A percentile compares a stretch with the other conserved stretches of the same genome.
These are phyloP conservation scores for Hirtodrosophila duncani DNA, from an alignment of 2,888 invertebrate species.

Conservation along the genomic window DNA sequence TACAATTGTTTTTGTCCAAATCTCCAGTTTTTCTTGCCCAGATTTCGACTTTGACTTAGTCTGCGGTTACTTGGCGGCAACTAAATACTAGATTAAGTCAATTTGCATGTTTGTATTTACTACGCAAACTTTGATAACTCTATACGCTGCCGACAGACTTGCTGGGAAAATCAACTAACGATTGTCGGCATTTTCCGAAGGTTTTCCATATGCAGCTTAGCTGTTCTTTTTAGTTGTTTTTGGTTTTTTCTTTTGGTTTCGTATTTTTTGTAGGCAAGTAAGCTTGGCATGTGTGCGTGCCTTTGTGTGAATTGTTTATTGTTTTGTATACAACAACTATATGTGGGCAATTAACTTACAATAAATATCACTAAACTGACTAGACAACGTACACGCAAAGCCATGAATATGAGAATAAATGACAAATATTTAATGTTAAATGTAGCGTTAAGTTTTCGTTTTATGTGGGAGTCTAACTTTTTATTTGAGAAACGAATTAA, in stretches of 20 bases:
- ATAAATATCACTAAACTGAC: conserved; percentile 45
- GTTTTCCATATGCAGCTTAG: conserved; percentile 55
- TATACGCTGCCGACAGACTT: conserved; percentile 21
- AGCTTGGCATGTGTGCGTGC: conserved; percentile 53
- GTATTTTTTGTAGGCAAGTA: conserved; percentile 24
- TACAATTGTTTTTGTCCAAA: conserved; percentile 53
- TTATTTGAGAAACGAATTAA: too few relatives aligned
- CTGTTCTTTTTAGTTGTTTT: too few relatives aligned
- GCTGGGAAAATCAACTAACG: conserved; percentile 55
- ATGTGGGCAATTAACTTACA: conserved; percentile 51
- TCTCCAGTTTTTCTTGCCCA: conserved; percentile 21
- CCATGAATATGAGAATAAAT: conserved; percentile 1
- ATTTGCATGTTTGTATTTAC: conserved; percentile 68
- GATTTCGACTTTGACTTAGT: conserved; percentile 19
- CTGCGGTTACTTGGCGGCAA: conserved; percentile 45
- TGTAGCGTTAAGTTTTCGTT: conserved; percentile 42
- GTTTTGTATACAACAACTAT: conserved; percentile 31
- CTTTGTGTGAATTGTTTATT: conserved; percentile 28
- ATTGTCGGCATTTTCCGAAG: conserved; percentile 72
- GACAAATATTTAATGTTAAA: conserved; percentile 32
- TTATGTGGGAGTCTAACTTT: conserved; percentile 43
- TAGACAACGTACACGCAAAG: conserved; percentile 28
- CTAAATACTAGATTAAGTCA: conserved; percentile 69
- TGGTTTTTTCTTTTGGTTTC: conserved; percentile 1
- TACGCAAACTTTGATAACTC: conserved; percentile 63